These are phyloP conservation scores for Corythoichthys intestinalis DNA, from an alignment of 2,113 vertebrate genomes.

Conservation along the genomic window DNA sequence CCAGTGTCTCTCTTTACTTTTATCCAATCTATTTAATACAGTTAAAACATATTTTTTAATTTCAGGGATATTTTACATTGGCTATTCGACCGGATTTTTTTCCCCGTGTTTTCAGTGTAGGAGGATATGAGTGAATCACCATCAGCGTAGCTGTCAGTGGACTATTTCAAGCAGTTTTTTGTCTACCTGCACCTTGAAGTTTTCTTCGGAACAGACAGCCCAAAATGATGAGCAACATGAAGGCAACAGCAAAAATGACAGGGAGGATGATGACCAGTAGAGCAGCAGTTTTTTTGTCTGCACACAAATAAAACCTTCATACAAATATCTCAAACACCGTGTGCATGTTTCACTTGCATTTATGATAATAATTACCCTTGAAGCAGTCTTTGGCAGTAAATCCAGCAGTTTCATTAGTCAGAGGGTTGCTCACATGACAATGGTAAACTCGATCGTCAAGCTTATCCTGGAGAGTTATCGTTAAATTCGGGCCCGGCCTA, in stretches of 20 bases:
- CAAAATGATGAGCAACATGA: neutral
- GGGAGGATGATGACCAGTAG: neutral
- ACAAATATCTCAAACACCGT: neutral
- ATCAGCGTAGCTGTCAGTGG: too few species aligned
- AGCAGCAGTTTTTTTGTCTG: neutral
- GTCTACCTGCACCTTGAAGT: constrained; percentile 3
- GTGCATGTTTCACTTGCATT: neutral
- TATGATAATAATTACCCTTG: constrained; percentile 30
- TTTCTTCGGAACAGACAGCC: neutral
- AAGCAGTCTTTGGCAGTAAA: constrained; percentile 52
- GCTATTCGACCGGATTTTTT: too few species aligned
- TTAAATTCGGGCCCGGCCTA: constrained; percentile 1
- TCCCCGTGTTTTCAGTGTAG: neutral
- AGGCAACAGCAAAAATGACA: neutral
- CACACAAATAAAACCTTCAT: constrained; percentile 25
- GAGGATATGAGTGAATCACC: too few species aligned
- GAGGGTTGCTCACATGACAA: constrained; percentile 46
- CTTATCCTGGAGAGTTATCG: constrained; percentile 16
- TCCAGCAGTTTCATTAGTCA: constrained; percentile 7
- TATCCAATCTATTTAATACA: too few species aligned
- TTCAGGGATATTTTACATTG: too few species aligned
- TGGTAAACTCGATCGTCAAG: constrained; percentile 15
- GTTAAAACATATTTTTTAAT: too few species aligned
- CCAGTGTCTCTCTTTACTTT: too few species aligned
- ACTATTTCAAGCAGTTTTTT: neutral